Base-by-base conservation (phyloP, 2,113 vertebrate species). In the Neogale vison region DNA sequence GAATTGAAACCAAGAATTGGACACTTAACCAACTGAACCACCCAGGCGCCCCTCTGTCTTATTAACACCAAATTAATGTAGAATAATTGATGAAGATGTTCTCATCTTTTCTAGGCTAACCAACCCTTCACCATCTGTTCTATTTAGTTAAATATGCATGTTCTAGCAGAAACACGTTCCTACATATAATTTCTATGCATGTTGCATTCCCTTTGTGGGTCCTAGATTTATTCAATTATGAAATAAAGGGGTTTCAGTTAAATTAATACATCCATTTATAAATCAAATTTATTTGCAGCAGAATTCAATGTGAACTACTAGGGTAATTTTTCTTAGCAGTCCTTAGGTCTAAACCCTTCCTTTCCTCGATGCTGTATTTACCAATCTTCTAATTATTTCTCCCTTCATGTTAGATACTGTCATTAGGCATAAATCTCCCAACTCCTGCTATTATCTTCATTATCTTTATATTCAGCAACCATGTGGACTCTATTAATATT, bases 381-480 rank as follows among this genome's bases (percentile, higher is more conserved):
- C 39, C 76, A 90, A 87, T 21, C 52, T 83, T 39, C 83, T 95
- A 88, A 72, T 79, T 94, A 83, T 67, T 92, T n/a, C 50, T 82
- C 23, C 18, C 20, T 87, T 91, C n/a, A 47, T 71, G 14, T 87
- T 93, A 87, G 42, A 91, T 83, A 72, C 21, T 84, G 23, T 92
- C 24, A 29, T 77, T 52, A 84, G 36, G 15, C 77, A 23, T 84
- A 88, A 36, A 59, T 92, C 61, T 90, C 36, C 39, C 36, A 57
- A 45, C 52, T 94, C 29, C 29, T 95, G 59, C 42, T 20, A 11
- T 82, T 87, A 31, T 67, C 7, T 95, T 88, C 86, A n/a, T 90
- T 88, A 82, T 71, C 39, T 95, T 93, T 82, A 74, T 90, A 76
- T 67, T 86, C n/a, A 82, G 59, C 20, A 31, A 65, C 52, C 6